These are phyloP conservation scores for Drosophila acutilabella DNA, from an alignment of 2,888 invertebrate genomes.

Conservation along the genomic window DNA sequence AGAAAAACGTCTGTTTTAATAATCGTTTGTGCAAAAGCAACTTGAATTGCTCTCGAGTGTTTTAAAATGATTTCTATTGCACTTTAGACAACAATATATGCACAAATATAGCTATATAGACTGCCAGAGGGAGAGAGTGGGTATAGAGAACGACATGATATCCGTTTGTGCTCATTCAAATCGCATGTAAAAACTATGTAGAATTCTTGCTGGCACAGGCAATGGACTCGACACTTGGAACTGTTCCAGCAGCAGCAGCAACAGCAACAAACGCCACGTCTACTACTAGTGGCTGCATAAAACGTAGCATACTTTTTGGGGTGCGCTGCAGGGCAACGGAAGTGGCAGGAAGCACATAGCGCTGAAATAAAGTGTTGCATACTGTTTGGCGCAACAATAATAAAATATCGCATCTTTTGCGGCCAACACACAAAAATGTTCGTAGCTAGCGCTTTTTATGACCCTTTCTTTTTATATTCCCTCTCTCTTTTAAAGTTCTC, in stretches of 20 bases:
- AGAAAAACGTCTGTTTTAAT: conserved; percentile 61
- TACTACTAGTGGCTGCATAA: conserved; percentile 30
- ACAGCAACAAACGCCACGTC: conserved; percentile 12
- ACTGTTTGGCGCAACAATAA: conserved; percentile 77
- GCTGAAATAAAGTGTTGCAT: conserved; percentile 78
- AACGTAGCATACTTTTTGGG: conserved; percentile 42
- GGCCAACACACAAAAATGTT: conserved; percentile 40
- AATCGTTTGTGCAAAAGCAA: conserved; percentile 43
- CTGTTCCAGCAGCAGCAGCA: conserved; percentile 53
- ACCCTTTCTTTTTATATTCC: not conserved
- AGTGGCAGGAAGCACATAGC: conserved; percentile 64
- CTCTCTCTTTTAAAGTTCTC: not conserved
- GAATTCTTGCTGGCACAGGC: conserved; percentile 55
- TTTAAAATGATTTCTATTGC: conserved; percentile 73
- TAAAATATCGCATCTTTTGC: conserved; percentile 76
- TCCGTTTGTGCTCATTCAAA: conserved; percentile 77
- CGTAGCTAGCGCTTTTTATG: conserved; percentile 17
- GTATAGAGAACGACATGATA: conserved; percentile 54
- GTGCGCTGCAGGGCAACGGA: conserved; percentile 41
- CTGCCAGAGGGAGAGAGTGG: conserved; percentile 6
- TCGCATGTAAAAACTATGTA: conserved; percentile 71
- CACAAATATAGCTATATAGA: conserved; percentile 23
- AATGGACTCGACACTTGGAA: conserved; percentile 65
- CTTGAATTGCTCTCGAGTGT: conserved; percentile 66
- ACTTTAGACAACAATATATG: conserved; percentile 53